Evolutionary conservation across 1,140 invertebrate genomes (phyloP).

Genomic region (Drosophila takahashii): DNA sequence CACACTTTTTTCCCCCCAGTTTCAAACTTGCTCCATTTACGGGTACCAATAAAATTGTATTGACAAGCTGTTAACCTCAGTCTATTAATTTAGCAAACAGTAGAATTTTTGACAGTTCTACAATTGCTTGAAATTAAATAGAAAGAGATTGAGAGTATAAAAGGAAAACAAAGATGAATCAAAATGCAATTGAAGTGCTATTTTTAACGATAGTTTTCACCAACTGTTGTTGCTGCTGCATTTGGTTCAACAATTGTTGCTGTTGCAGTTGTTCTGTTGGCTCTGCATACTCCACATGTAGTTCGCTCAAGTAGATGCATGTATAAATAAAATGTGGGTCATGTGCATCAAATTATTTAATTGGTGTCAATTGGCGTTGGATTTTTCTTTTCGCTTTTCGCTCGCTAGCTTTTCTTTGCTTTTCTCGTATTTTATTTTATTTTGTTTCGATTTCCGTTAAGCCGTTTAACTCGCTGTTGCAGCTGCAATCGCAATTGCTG

Average conservation of each 20-base stretch:
- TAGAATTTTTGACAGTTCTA: constrained; percentile 6
- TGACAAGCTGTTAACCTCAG: constrained; percentile 42
- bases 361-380: constrained; percentile 77
- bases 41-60: constrained; percentile 8
- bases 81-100: constrained; percentile 27
- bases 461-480: constrained; percentile 19
- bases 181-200: constrained; percentile 21
- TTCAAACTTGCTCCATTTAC: not conserved
- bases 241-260: constrained; percentile 4
- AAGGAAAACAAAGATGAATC: constrained; percentile 10
- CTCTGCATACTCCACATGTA: constrained; percentile 29
- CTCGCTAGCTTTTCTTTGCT: constrained; percentile 35
- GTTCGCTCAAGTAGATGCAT: constrained; percentile 23
- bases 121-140: constrained; percentile 18
- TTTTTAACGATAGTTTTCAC: constrained; percentile 41
- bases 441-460: constrained; percentile 44
- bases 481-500: constrained; percentile 10
- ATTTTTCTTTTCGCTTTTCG: constrained; percentile 39
- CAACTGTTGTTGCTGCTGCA: constrained; percentile 30
- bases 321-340: constrained; percentile 81
- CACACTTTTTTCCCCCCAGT: not conserved
- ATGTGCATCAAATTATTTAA: constrained; percentile 84
- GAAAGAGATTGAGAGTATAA: constrained; percentile 1
- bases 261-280: constrained; percentile 39
- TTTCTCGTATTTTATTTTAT: constrained; percentile 37